Percentiles rank a stretch among this genome's conserved stretches.
These are phyloP conservation scores for Dipodomys spectabilis DNA, from an alignment of 2,113 vertebrate species.

Conservation along the genomic window DNA sequence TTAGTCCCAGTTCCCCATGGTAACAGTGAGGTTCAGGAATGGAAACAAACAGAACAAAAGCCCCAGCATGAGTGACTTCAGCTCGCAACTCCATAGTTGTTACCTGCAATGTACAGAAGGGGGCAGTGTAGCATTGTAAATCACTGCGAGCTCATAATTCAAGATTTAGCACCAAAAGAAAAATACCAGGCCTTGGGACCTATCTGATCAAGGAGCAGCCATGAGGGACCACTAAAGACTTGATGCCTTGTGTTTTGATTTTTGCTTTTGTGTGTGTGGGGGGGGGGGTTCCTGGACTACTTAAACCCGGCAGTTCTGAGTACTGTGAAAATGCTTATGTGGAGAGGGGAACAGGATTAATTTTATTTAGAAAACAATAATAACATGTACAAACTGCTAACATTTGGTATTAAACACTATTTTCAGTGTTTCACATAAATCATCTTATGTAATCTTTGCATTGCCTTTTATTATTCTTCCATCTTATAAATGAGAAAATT, in stretches of 20 bases:
- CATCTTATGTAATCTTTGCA: background rate
- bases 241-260: background rate
- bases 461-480: background rate
- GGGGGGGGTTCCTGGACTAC: background rate
- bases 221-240: background rate
- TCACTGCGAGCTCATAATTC: background rate
- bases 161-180: background rate
- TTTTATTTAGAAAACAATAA: background rate
- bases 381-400: background rate
- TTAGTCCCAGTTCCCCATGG: background rate
- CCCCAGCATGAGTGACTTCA: background rate
- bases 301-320: background rate
- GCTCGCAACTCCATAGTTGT: background rate
- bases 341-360: background rate
- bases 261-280: too few relatives aligned
- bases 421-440: constrained; percentile 12
- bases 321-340: background rate
- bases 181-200: background rate
- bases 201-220: background rate
- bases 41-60: background rate
- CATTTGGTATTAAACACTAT: background rate
- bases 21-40: background rate
- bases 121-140: constrained; percentile 16
- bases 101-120: constrained; percentile 40
- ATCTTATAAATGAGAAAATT: constrained; percentile 14